Conservation (phyloP, 2,888 invertebrate species). For the Amblyteles armatorius region DNA sequence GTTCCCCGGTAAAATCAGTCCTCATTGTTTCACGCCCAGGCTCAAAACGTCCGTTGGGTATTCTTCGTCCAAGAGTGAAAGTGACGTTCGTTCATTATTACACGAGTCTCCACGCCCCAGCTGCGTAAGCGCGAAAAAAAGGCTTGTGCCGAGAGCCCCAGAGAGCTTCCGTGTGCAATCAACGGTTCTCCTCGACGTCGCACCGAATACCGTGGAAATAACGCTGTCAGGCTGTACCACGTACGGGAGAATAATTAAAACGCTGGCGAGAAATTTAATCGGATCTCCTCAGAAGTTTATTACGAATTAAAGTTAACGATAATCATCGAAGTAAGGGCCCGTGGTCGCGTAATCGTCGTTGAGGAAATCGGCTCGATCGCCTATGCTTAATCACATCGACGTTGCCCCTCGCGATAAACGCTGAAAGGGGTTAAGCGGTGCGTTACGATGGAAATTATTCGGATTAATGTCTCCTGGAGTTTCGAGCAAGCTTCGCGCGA, state of each 20-base stretch:
- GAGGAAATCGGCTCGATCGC: conserved; percentile 11
- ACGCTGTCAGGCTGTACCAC: too few species aligned
- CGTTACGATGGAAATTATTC: conserved; percentile 75
- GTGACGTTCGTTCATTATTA: conserved; percentile 77
- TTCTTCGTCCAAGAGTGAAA: conserved; percentile 72
- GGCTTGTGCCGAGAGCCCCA: conserved; percentile 39
- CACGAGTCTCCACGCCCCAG: conserved; percentile 71
- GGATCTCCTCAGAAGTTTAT: not conserved
- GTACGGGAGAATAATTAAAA: not conserved
- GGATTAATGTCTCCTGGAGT: conserved; percentile 74
- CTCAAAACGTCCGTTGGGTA: conserved; percentile 81
- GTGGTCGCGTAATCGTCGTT: not conserved
- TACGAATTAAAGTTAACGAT: not conserved
- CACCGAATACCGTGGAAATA: not conserved
- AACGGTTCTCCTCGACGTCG: conserved; percentile 2
- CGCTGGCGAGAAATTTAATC: not conserved
- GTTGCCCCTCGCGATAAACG: conserved; percentile 45
- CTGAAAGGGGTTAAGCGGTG: conserved; percentile 70
- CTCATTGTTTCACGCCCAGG: conserved; percentile 78
- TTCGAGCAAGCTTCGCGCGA: not conserved
- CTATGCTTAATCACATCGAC: conserved; percentile 63
- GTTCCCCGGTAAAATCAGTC: conserved; percentile 80
- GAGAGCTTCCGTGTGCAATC: conserved; percentile 2
- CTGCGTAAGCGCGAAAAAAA: conserved; percentile 73
- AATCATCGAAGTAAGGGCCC: not conserved